Percentiles rank a stretch among this genome's conserved stretches.
These are phyloP conservation scores for Pseudopodoces humilis DNA, from an alignment of 2,113 vertebrate species.

Conservation along the genomic window DNA sequence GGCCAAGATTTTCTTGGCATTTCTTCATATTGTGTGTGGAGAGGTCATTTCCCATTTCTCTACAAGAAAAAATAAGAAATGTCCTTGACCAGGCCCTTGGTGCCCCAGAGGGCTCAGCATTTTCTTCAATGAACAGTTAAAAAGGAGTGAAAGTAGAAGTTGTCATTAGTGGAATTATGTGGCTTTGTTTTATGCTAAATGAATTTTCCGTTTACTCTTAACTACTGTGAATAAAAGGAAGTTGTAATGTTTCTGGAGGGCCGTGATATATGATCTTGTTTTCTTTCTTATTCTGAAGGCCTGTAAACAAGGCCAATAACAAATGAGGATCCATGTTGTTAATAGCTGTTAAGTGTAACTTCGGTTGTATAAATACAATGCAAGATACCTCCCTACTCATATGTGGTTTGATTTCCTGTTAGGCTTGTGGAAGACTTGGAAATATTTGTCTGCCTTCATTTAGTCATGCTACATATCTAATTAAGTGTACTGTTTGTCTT, in stretches of 20 bases:
- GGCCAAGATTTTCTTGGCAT: neutral
- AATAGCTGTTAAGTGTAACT: neutral
- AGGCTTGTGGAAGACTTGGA: neutral
- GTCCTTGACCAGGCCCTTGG: neutral
- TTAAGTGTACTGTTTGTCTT: constrained; percentile 11
- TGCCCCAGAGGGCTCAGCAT: neutral
- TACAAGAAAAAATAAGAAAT: neutral
- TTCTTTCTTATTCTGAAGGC: constrained; percentile 30
- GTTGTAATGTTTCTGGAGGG: constrained; percentile 22
- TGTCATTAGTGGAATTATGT: constrained; percentile 2
- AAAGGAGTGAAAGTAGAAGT: constrained; percentile 37
- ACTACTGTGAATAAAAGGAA: constrained; percentile 48
- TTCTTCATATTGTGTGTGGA: neutral
- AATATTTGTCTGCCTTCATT: neutral
- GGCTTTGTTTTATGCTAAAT: constrained; percentile 9
- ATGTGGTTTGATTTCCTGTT: neutral
- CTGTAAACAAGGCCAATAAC: neutral
- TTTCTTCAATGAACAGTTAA: constrained; percentile 47
- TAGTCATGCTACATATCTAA: neutral
- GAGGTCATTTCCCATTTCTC: neutral
- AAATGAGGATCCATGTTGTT: neutral
- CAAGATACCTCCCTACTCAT: neutral
- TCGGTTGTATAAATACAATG: neutral
- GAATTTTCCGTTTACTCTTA: constrained; percentile 9
- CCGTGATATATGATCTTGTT: constrained; percentile 24